These are phyloP conservation scores for Tapirus indicus DNA, from an alignment of 2,797 vertebrate genomes.

Conservation along the genomic window DNA sequence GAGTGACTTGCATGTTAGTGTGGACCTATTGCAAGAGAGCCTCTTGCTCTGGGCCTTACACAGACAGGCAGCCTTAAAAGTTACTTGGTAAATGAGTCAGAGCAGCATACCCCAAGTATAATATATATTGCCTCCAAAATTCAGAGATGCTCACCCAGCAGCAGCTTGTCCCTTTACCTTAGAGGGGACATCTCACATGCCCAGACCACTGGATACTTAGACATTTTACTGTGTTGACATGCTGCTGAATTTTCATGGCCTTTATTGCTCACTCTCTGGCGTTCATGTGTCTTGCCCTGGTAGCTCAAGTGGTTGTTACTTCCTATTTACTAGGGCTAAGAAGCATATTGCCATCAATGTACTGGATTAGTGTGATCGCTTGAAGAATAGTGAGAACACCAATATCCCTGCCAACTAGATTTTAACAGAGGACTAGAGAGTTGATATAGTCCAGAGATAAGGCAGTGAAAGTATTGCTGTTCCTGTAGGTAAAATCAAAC, in stretches of 20 bases:
- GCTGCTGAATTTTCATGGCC: background rate
- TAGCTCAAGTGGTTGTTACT: background rate
- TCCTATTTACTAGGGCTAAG: background rate
- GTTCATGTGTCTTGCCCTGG: background rate
- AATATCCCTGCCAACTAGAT: background rate
- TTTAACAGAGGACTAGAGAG: background rate
- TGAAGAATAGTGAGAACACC: background rate
- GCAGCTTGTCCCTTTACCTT: background rate
- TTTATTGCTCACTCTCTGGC: background rate
- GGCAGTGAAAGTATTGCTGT: background rate
- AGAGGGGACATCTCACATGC: background rate
- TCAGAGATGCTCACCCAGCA: background rate
- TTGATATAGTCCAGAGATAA: background rate
- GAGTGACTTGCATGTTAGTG: background rate
- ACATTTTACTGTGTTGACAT: background rate
- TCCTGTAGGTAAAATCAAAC: background rate
- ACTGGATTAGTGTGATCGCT: background rate
- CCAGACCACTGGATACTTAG: background rate
- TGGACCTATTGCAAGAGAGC: background rate
- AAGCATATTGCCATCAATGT: background rate
- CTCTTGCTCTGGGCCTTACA: background rate
- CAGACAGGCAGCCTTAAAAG: background rate
- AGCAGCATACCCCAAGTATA: background rate
- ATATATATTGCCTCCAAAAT: background rate
- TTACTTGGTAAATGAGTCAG: background rate